Evolutionary conservation across 2,797 vertebrate species (phyloP).

Genomic region (Enteromius mattozi): DNA sequence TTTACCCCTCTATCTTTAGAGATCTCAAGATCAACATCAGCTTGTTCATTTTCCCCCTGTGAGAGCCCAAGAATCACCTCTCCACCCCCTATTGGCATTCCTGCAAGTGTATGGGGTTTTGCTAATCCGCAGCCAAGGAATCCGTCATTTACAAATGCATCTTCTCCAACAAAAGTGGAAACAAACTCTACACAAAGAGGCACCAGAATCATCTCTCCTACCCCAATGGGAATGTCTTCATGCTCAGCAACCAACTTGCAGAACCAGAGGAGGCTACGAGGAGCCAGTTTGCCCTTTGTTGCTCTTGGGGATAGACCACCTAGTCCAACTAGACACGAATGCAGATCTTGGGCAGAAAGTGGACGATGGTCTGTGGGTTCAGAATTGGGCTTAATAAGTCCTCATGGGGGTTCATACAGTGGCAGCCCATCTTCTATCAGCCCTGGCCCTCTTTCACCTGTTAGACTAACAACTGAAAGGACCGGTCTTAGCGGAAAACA

Average conservation of each 20-base stretch:
- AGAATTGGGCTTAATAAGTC: conserved; percentile 64
- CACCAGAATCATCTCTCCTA: conserved; percentile 58
- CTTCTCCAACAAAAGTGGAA: conserved; percentile 54
- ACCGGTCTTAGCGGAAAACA: conserved; percentile 65
- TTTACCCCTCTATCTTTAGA: conserved; percentile 79
- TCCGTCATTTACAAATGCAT: conserved; percentile 45
- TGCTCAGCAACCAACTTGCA: conserved; percentile 53
- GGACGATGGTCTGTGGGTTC: conserved; percentile 62
- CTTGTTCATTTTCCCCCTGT: conserved; percentile 62
- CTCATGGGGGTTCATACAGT: conserved; percentile 63
- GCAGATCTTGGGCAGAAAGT: conserved; percentile 68
- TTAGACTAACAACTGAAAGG: conserved; percentile 58
- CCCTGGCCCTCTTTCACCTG: conserved; percentile 61
- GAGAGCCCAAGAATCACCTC: conserved; percentile 72
- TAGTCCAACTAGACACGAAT: conserved; percentile 61
- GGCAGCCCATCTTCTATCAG: conserved; percentile 68
- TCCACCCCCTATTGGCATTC: conserved; percentile 75
- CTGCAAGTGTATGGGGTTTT: conserved; percentile 70
- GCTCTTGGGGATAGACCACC: conserved; percentile 63
- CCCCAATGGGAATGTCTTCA: conserved; percentile 41
- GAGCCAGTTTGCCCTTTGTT: conserved; percentile 62
- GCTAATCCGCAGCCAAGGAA: conserved; percentile 74
- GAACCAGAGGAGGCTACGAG: conserved; percentile 59
- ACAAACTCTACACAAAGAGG: conserved; percentile 45
- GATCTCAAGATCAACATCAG: conserved; percentile 67